phyloP scores from a whole-genome alignment of 2,113 vertebrate species.

The Chaenogobius annularis region DNA sequence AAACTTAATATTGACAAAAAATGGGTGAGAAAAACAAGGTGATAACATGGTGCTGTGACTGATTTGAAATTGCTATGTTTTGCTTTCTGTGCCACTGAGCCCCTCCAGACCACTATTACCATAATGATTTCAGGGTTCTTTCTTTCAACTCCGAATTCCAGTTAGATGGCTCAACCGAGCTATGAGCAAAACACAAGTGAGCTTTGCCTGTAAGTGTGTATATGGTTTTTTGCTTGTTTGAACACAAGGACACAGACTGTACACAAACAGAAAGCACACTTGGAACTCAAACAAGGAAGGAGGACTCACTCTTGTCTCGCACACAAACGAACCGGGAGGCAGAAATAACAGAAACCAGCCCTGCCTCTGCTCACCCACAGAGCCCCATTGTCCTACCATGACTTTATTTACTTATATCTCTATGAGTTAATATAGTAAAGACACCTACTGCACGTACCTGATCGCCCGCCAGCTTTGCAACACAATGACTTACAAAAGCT shows the following conservation, averaged over 20 bases:
- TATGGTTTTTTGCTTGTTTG: conserved; percentile 40
- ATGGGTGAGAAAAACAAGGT: not conserved
- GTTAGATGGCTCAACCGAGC: not conserved
- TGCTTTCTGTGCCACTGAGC: not conserved
- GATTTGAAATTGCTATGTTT: not conserved
- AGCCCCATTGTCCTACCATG: conserved; percentile 36
- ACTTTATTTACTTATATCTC: conserved; percentile 32
- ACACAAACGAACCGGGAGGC: conserved; percentile 57
- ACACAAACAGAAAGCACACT: conserved; percentile 47
- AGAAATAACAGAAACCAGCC: conserved; percentile 46
- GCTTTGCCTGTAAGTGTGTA: not conserved
- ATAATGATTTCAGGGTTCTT: not conserved
- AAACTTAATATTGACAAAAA: not conserved
- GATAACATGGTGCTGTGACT: not conserved
- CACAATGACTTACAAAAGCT: conserved; percentile 23
- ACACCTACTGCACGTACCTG: conserved; percentile 21
- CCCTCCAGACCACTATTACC: not conserved
- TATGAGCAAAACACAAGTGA: not conserved
- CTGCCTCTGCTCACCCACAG: conserved; percentile 32
- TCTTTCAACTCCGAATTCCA: not conserved
- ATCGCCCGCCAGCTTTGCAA: conserved; percentile 20
- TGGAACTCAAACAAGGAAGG: conserved; percentile 51
- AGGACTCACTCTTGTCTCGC: conserved; percentile 56
- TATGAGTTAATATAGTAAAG: conserved; percentile 27
- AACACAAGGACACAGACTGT: conserved; percentile 47